phyloP scores from a whole-genome alignment of 2,113 vertebrate genomes.

The Tachysurus vachellii region DNA sequence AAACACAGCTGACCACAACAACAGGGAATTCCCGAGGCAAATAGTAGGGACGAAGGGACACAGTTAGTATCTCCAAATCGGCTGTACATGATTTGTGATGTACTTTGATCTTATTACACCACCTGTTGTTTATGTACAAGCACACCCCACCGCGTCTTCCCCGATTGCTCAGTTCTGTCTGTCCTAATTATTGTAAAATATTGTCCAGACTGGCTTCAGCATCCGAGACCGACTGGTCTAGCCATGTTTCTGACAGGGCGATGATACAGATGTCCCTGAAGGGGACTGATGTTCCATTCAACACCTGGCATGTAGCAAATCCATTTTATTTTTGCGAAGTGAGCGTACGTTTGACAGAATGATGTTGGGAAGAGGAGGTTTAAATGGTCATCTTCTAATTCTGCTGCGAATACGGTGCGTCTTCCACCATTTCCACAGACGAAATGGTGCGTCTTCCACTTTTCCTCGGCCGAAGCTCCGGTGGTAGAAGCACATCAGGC shows the following conservation, averaged over 20 bases:
- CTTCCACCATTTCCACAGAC: slow-evolving; percentile 7
- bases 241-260: slow-evolving; percentile 14
- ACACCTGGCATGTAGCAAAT: slow-evolving; percentile 18
- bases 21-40: slow-evolving; percentile 11
- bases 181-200: too few relatives aligned
- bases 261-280: slow-evolving; percentile 27
- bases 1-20: slow-evolving; percentile 5
- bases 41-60: not conserved
- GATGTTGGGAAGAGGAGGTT: slow-evolving; percentile 20
- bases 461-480: not conserved
- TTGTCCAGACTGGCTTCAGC: slow-evolving; percentile 2
- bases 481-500: too few relatives aligned
- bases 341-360: slow-evolving; percentile 12
- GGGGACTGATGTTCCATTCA: too few relatives aligned
- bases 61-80: too few relatives aligned
- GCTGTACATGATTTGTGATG: too few relatives aligned
- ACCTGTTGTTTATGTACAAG: too few relatives aligned
- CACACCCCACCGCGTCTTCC: not conserved
- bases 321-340: not conserved
- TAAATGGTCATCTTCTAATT: slow-evolving; percentile 20
- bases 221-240: not conserved
- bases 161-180: not conserved
- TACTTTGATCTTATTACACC: too few relatives aligned
- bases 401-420: not conserved
- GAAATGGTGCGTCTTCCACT: slow-evolving; percentile 22